phyloP scores from a whole-genome alignment of 2,888 invertebrate species.

The Tenodera sinensis region DNA sequence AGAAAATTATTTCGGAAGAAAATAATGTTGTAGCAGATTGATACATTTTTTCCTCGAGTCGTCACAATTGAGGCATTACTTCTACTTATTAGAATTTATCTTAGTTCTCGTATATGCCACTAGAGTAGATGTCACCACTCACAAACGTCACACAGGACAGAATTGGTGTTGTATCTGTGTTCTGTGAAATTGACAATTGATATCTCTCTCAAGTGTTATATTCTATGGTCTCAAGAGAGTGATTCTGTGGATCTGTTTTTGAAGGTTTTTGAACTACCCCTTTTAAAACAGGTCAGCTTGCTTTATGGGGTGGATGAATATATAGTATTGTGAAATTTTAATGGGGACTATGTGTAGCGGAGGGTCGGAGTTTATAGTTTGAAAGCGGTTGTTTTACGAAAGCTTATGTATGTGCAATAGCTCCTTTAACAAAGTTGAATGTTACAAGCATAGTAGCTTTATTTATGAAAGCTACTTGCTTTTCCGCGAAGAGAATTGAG shows the following conservation, averaged over 20 bases:
- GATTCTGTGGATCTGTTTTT: neutral
- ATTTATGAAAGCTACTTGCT: neutral
- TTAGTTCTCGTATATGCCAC: too few relatives aligned
- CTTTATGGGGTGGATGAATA: neutral
- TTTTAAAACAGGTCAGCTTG: neutral
- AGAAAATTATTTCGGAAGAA: too few relatives aligned
- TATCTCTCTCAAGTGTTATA: neutral
- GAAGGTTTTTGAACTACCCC: neutral
- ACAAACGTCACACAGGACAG: too few relatives aligned
- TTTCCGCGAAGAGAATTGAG: neutral
- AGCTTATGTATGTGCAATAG: neutral
- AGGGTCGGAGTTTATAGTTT: neutral
- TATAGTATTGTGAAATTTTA: neutral
- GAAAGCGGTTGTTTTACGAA: neutral
- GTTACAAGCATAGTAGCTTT: neutral
- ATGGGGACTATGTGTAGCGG: neutral
- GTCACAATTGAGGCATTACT: too few relatives aligned
- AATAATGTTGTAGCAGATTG: too few relatives aligned
- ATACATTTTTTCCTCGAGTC: too few relatives aligned
- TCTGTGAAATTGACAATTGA: neutral
- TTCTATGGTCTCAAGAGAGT: neutral
- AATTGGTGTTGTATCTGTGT: too few relatives aligned
- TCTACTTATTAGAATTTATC: too few relatives aligned
- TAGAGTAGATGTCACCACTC: too few relatives aligned
- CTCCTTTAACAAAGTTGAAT: neutral